These are phyloP conservation scores for Amniataba percoides DNA, from an alignment of 2,797 vertebrate species.

Conservation along the genomic window DNA sequence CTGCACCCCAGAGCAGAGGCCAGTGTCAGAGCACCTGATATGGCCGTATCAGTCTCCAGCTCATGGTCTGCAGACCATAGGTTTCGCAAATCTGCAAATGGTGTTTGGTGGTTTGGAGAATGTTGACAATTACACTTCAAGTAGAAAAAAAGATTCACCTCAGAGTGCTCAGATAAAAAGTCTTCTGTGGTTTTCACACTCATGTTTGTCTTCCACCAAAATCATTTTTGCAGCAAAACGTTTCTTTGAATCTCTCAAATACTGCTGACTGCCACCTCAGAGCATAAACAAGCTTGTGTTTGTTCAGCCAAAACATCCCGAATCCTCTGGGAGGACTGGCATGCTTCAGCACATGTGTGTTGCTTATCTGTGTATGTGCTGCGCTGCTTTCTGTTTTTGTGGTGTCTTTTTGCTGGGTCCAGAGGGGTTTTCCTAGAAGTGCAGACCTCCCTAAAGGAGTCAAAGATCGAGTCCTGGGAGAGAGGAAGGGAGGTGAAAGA, in stretches of 20 bases:
- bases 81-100: slow-evolving; percentile 37
- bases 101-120: slow-evolving; percentile 22
- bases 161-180: not conserved
- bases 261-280: slow-evolving; percentile 49
- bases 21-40: slow-evolving; percentile 45
- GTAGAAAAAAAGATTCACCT: not conserved
- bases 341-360: slow-evolving; percentile 45
- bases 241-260: slow-evolving; percentile 30
- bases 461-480: slow-evolving; percentile 78
- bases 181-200: slow-evolving; percentile 44
- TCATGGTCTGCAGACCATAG: not conserved
- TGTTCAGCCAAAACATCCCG: slow-evolving; percentile 67
- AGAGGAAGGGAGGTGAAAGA: slow-evolving; percentile 47
- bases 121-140: slow-evolving; percentile 17
- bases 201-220: slow-evolving; percentile 46
- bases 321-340: slow-evolving; percentile 57
- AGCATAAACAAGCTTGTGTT: slow-evolving; percentile 66
- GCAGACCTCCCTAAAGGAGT: slow-evolving; percentile 76
- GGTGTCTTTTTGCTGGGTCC: slow-evolving; percentile 62
- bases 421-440: slow-evolving; percentile 67
- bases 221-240: slow-evolving; percentile 48
- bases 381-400: slow-evolving; percentile 62
- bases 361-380: slow-evolving; percentile 46
- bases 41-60: slow-evolving; percentile 20
- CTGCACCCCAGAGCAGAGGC: slow-evolving; percentile 34